Conservation (phyloP, 1,140 invertebrate species). For the Micrasema longulum region DNA sequence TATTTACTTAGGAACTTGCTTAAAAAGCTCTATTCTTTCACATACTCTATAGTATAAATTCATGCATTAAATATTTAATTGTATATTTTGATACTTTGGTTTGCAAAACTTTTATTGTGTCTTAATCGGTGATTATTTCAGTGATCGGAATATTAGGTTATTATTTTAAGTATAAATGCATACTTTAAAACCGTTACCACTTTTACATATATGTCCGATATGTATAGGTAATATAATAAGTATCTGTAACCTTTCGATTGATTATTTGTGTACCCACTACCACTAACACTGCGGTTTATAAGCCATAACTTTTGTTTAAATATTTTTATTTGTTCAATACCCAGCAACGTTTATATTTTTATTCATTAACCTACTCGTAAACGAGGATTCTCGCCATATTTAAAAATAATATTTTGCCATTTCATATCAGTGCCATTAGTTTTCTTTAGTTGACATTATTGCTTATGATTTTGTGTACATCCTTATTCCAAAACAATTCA, state of each 20-base stretch:
- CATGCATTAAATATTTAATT: too few species aligned
- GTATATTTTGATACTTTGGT: constrained; percentile 7
- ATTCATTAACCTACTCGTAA: too few species aligned
- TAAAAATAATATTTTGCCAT: constrained; percentile 23
- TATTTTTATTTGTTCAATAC: too few species aligned
- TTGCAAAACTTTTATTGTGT: constrained; percentile 32
- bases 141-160: constrained; percentile 11
- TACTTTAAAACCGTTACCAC: constrained; percentile 29
- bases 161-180: neutral
- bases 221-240: too few species aligned
- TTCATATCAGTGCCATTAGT: constrained; percentile 26
- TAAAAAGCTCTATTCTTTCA: constrained; percentile 30
- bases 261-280: too few species aligned
- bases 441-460: neutral
- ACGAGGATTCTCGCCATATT: neutral
- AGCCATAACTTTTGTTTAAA: too few species aligned
- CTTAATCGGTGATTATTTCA: constrained; percentile 31
- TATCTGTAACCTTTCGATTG: too few species aligned
- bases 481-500: constrained; percentile 36
- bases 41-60: constrained; percentile 6
- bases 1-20: constrained; percentile 21
- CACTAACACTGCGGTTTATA: too few species aligned
- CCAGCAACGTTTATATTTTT: too few species aligned
- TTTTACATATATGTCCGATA: neutral
- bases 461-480: constrained; percentile 1